Conservation (phyloP, 2,113 vertebrate species). For the Perognathus longimembris region DNA sequence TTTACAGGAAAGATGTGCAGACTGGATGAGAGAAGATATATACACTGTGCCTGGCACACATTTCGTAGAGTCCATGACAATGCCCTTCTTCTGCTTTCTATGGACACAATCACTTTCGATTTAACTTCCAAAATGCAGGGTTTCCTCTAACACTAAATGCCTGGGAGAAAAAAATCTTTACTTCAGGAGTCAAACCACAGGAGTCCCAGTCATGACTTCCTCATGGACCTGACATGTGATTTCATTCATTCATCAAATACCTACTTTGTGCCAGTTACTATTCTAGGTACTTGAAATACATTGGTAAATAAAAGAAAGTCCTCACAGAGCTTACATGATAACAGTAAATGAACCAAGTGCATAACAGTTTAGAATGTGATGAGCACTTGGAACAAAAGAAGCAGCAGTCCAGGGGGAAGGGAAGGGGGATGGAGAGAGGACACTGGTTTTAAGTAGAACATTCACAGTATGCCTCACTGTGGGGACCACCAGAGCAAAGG, state of each 20-base stretch:
- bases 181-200: neutral
- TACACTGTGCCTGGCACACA: neutral
- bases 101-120: neutral
- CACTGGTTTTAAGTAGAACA: neutral
- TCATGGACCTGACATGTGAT: neutral
- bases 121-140: neutral
- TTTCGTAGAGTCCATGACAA: too few relatives aligned
- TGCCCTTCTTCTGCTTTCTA: neutral
- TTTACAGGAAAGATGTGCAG: neutral
- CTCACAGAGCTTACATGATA: neutral
- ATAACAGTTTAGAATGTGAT: neutral
- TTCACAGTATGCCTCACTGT: neutral
- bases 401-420: neutral
- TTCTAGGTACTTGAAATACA: neutral
- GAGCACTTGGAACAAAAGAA: neutral
- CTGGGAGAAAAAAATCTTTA: neutral
- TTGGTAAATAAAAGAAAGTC: neutral
- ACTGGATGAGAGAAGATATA: neutral
- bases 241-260: slow-evolving; percentile 31
- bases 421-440: too few relatives aligned
- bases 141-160: slow-evolving; percentile 10
- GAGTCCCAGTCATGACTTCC: neutral
- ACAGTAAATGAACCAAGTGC: neutral
- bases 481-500: neutral
- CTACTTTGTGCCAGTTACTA: neutral